phyloP scores from a whole-genome alignment of 2,888 invertebrate species.

The Caenorhabditis becei region DNA sequence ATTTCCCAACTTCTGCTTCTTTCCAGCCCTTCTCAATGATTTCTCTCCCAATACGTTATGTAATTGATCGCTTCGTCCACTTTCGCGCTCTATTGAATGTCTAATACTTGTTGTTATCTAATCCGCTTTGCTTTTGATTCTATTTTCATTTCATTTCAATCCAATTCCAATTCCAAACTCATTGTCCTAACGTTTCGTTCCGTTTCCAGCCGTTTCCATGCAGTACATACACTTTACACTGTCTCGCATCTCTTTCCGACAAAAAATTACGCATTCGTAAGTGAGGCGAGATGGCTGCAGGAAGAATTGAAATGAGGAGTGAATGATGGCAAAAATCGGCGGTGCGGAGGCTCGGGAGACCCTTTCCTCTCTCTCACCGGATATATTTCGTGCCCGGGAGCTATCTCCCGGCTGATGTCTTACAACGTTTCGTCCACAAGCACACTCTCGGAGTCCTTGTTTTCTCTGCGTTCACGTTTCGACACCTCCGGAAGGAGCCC shows the following conservation, averaged over 20 bases:
- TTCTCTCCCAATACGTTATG: slow-evolving; percentile 37
- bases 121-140: slow-evolving; percentile 33
- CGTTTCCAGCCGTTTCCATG: slow-evolving; percentile 21
- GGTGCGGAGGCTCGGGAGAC: slow-evolving; percentile 20
- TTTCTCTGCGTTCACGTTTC: slow-evolving; percentile 55
- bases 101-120: slow-evolving; percentile 52
- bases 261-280: slow-evolving; percentile 56
- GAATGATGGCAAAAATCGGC: slow-evolving; percentile 60
- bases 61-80: slow-evolving; percentile 51
- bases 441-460: slow-evolving; percentile 38
- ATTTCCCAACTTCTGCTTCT: slow-evolving; percentile 6
- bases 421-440: slow-evolving; percentile 48
- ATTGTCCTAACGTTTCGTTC: no score
- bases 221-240: slow-evolving; percentile 55
- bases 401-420: slow-evolving; percentile 55
- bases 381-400: slow-evolving; percentile 56
- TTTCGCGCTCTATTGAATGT: slow-evolving; percentile 58
- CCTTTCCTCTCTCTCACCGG: slow-evolving; percentile 47
- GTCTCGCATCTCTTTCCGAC: background rate
- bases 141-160: background rate
- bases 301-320: slow-evolving; percentile 58
- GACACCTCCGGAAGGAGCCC: slow-evolving; percentile 22
- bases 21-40: background rate
- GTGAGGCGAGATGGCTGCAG: slow-evolving; percentile 37
- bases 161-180: slow-evolving; percentile 8